Percentiles rank a stretch among this genome's conserved stretches.
phyloP scores from a whole-genome alignment of 1,140 invertebrate species.

The Meloidogyne exigua region DNA sequence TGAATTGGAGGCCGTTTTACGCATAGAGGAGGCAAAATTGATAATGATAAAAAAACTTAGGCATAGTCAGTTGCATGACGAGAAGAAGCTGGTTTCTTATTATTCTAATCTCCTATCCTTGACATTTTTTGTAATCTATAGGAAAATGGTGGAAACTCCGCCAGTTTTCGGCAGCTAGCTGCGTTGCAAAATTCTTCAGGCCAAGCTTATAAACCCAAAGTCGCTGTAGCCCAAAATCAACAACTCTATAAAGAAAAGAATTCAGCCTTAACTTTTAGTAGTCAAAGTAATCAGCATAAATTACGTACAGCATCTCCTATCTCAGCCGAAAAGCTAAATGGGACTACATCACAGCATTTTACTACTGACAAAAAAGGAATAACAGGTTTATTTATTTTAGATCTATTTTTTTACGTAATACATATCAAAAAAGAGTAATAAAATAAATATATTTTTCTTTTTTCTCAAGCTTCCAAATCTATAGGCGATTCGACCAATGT shows the following conservation, averaged over 20 bases:
- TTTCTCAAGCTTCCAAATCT: neutral
- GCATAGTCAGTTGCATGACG: slow-evolving; percentile 36
- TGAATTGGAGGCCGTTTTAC: slow-evolving; percentile 45
- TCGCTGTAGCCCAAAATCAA: slow-evolving; percentile 45
- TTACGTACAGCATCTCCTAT: too few species aligned
- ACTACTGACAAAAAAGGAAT: neutral
- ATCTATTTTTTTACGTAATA: too few species aligned
- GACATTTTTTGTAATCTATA: neutral
- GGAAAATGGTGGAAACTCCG: neutral
- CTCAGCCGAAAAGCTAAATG: slow-evolving; percentile 15
- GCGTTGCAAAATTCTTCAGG: slow-evolving; percentile 43
- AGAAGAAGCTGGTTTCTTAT: slow-evolving; percentile 11
- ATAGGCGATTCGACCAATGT: neutral
- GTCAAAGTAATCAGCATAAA: neutral
- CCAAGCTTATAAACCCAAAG: slow-evolving; percentile 52
- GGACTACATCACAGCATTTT: slow-evolving; percentile 15
- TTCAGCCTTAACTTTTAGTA: neutral
- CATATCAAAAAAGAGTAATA: too few species aligned
- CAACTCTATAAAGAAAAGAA: slow-evolving; percentile 11
- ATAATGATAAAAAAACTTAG: slow-evolving; percentile 52
- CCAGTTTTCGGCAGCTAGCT: slow-evolving; percentile 21
- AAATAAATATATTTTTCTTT: neutral
- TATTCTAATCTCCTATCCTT: neutral
- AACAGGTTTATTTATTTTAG: neutral
- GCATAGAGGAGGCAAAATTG: slow-evolving; percentile 56